Base-by-base conservation (phyloP, 2,888 invertebrate species). In the Pilophorus perplexus region DNA sequence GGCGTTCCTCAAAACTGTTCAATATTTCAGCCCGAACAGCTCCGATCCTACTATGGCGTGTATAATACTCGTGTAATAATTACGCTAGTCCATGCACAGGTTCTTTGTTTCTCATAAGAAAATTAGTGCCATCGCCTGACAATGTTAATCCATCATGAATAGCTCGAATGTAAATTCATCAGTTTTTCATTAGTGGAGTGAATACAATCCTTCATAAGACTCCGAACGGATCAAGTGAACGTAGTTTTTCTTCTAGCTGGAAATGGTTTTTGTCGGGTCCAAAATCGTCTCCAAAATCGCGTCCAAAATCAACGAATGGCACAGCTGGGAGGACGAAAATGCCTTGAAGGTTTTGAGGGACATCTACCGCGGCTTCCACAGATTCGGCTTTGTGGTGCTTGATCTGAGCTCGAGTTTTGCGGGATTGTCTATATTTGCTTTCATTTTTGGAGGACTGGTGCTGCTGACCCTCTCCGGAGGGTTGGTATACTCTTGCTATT, bases 311-410 rank as follows among this genome's bases (percentile, higher is more conserved):
- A 5, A 18, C 1, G 33, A 46, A 16, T 46, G 33, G 44, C 20
- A 62, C 48, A 27, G 28, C 5, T 62, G 62, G 62, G 62, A 46
- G 33, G 62, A 62, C 33, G 62, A 62, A 18, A 27, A 62, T 22
- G 25, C 46, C 10, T n/a, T n/a, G 2, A 37, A 28, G 6, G 62
- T 37, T 8, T 46, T 62, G 44, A 10, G 33, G 0, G 27, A 28
- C 12, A 6, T 10, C 10, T 62, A 62, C 62, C 16, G 37, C 6
- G 22, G 23, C 6, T 62, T 62, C 16, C 46, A 44, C 33, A 6
- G 46, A 20, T 2, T 62, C 8, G 44, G 46, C 2, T 44, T 44
- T 20, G 4, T 62, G 18, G 28, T 62, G 28, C 18, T 62, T 1
- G 62, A 62, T 33, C 18, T 62, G 33, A 44, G 62, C 33, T 14